A percentile compares a stretch with the other conserved stretches of the same genome.
Conservation (phyloP, 1,140 invertebrate species). For the Micrasema minimum region DNA sequence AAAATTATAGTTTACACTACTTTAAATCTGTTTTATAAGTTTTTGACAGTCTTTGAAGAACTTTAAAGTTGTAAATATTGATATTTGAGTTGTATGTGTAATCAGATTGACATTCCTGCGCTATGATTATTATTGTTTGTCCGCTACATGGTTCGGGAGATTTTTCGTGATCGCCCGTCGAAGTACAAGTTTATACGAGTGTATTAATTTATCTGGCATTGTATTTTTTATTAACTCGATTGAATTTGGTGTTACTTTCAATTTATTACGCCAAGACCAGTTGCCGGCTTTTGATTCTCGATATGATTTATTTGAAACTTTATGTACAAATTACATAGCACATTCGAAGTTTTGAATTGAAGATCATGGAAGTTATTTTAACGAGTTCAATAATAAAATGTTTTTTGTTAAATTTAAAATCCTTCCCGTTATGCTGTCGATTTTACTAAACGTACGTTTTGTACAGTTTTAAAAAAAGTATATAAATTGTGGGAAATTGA, state of each 20-base stretch:
- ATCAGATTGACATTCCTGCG: slow-evolving; percentile 35
- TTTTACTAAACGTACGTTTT: too few species aligned
- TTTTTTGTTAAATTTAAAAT: too few species aligned
- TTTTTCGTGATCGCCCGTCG: slow-evolving; percentile 33
- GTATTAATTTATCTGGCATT: slow-evolving; percentile 12
- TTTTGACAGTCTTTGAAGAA: slow-evolving; percentile 8
- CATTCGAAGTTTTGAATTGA: too few species aligned
- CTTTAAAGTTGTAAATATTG: slow-evolving; percentile 31
- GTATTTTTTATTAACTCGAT: slow-evolving; percentile 12
- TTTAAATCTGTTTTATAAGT: slow-evolving; percentile 1
- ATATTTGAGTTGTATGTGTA: slow-evolving; percentile 2
- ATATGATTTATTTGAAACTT: too few species aligned
- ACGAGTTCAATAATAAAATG: too few species aligned
- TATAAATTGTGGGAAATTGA: too few species aligned
- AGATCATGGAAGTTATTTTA: too few species aligned
- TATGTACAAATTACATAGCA: too few species aligned
- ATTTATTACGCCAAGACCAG: neutral
- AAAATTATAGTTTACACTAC: neutral
- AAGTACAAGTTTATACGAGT: neutral
- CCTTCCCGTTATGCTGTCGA: too few species aligned
- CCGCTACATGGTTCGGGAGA: slow-evolving; percentile 24
- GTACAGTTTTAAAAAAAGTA: too few species aligned
- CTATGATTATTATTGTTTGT: slow-evolving; percentile 8
- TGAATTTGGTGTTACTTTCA: slow-evolving; percentile 10
- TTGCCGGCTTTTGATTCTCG: too few species aligned